phyloP scores from a whole-genome alignment of 1,140 invertebrate genomes.

The Ostrea denselamellosa region DNA sequence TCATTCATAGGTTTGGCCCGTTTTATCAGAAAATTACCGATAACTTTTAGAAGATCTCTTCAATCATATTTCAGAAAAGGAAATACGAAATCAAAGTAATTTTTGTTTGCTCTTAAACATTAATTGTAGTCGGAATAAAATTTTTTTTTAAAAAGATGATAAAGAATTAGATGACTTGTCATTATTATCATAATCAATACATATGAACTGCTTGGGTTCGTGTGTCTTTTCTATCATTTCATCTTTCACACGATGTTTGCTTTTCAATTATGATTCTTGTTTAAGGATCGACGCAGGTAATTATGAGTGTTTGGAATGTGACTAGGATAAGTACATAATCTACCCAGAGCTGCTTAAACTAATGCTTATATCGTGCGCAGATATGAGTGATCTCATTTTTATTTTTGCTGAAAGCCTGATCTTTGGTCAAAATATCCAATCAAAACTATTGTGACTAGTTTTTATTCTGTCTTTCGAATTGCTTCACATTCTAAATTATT shows the following conservation, averaged over 20 bases:
- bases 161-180: neutral
- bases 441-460: neutral
- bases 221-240: neutral
- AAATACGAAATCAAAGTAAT: neutral
- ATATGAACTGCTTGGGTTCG: neutral
- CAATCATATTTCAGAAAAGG: neutral
- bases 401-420: neutral
- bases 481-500: neutral
- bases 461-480: neutral
- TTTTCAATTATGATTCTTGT: conserved; percentile 2
- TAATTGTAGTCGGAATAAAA: neutral
- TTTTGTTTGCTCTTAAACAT: neutral
- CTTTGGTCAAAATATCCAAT: neutral
- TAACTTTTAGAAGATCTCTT: neutral
- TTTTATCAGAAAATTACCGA: neutral
- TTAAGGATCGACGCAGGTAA: neutral
- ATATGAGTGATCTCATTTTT: neutral
- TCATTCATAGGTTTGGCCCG: neutral
- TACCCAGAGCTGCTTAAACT: neutral
- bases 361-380: neutral
- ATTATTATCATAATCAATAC: neutral
- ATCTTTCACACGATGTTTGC: neutral
- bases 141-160: neutral
- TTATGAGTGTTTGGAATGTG: neutral
- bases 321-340: neutral